These are phyloP conservation scores for Siniperca undulata DNA, from an alignment of 2,797 vertebrate genomes.

Conservation along the genomic window DNA sequence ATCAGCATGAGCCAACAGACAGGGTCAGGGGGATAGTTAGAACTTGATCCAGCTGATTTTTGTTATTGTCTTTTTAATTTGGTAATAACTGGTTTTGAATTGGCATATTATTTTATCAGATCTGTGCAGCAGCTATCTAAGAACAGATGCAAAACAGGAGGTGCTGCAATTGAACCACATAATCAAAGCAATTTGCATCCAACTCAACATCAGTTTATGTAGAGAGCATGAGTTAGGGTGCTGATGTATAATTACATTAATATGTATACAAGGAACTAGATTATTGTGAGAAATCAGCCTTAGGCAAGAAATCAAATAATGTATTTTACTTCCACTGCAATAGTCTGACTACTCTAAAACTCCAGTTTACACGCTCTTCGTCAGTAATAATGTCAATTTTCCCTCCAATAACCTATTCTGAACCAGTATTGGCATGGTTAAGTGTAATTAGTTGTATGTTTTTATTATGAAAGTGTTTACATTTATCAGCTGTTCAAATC, in stretches of 20 bases:
- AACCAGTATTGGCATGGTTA: background rate
- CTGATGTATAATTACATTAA: background rate
- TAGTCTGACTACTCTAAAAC: background rate
- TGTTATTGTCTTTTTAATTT: background rate
- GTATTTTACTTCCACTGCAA: background rate
- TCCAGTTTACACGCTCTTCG: background rate
- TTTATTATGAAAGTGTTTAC: background rate
- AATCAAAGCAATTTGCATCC: conserved; percentile 6
- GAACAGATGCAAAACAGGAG: background rate
- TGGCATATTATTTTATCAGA: background rate
- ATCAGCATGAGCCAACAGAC: background rate
- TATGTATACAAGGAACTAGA: background rate
- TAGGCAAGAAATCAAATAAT: background rate
- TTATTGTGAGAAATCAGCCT: background rate
- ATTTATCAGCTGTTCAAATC: background rate
- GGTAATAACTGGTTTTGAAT: background rate
- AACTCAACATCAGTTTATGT: background rate
- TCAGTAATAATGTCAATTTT: background rate
- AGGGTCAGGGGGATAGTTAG: background rate
- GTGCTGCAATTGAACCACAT: background rate
- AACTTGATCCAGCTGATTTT: background rate
- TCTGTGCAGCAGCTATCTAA: background rate
- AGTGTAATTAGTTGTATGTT: background rate
- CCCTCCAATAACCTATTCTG: background rate
- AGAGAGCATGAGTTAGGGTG: background rate